phyloP scores from a whole-genome alignment of 2,888 invertebrate genomes.

The Uloborus plumipes region DNA sequence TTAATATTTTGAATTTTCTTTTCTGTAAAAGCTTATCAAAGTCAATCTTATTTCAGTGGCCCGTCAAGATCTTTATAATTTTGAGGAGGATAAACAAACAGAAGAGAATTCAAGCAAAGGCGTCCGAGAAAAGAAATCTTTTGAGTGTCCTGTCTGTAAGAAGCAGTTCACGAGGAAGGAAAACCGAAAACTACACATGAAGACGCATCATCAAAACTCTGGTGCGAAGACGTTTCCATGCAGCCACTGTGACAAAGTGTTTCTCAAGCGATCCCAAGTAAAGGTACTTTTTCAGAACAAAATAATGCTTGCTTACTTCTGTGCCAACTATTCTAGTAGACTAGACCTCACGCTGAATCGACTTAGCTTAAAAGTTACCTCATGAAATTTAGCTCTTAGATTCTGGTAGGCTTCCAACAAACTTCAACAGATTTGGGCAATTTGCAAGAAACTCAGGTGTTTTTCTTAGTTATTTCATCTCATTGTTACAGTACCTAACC shows the following conservation, averaged over 20 bases:
- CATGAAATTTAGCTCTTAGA: no score
- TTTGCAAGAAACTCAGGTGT: no score
- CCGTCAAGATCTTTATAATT: slow-evolving; percentile 43
- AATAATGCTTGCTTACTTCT: no score
- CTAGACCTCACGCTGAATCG: no score
- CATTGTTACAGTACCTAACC: no score
- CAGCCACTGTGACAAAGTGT: slow-evolving; percentile 84
- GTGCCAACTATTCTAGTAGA: no score
- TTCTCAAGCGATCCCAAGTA: slow-evolving; percentile 84
- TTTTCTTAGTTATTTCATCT: no score
- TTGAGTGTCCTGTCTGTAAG: slow-evolving; percentile 73
- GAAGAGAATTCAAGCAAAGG: slow-evolving; percentile 63
- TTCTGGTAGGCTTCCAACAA: no score
- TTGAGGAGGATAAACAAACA: slow-evolving; percentile 27
- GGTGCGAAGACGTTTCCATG: slow-evolving; percentile 72
- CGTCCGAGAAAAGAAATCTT: slow-evolving; percentile 72
- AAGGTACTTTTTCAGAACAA: slow-evolving; percentile 69
- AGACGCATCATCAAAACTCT: slow-evolving; percentile 69
- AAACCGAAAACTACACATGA: slow-evolving; percentile 72
- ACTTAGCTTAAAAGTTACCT: no score
- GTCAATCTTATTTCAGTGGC: slow-evolving; percentile 1
- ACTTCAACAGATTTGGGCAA: no score
- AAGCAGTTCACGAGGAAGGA: slow-evolving; percentile 72
- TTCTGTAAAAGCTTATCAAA: no score
- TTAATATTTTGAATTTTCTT: no score